Evolutionary conservation across 2,113 vertebrate genomes (phyloP).

Genomic region (Pelmatolapia mariae): DNA sequence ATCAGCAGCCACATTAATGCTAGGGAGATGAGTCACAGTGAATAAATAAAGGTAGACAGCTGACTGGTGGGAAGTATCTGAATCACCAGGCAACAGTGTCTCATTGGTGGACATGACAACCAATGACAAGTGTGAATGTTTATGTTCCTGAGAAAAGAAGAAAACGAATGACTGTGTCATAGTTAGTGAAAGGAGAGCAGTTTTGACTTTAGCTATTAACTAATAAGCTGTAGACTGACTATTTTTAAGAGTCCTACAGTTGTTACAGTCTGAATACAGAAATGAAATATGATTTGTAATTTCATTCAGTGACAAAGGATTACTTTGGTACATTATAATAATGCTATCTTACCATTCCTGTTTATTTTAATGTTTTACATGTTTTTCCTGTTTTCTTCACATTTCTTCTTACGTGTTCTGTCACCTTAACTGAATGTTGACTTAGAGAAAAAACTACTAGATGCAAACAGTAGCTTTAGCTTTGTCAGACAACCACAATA

Average conservation of each 20-base stretch:
- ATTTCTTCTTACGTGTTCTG: background rate
- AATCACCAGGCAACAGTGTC: slow-evolving; percentile 38
- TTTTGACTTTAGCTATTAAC: background rate
- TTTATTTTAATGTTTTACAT: background rate
- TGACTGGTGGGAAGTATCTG: slow-evolving; percentile 18
- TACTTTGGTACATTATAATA: background rate
- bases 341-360: background rate
- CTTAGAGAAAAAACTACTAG: background rate
- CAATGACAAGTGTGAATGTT: background rate
- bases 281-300: background rate
- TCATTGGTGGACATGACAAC: background rate
- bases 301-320: background rate
- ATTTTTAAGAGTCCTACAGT: too few relatives aligned
- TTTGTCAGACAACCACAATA: background rate
- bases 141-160: background rate
- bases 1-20: background rate
- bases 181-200: background rate
- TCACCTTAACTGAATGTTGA: background rate
- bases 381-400: background rate
- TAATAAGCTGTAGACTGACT: background rate
- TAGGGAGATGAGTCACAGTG: slow-evolving; percentile 29
- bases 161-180: background rate
- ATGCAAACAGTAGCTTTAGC: background rate
- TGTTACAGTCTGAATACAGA: background rate
- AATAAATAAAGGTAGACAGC: background rate